phyloP scores from a whole-genome alignment of 2,888 invertebrate genomes.

The Epirrhoe alternata region DNA sequence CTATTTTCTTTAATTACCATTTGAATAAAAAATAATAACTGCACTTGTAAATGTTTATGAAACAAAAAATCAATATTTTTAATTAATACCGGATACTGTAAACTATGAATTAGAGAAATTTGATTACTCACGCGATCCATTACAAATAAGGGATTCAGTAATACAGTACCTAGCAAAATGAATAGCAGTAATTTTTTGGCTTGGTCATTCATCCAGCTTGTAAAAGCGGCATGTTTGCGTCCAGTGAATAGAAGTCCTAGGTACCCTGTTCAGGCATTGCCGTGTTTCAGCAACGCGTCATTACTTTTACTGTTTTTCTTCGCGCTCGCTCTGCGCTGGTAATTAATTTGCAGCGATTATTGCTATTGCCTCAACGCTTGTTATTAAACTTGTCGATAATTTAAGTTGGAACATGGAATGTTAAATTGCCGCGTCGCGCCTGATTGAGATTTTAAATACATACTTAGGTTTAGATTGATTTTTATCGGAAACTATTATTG shows the following conservation, averaged over 20 bases:
- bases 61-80: too few relatives aligned
- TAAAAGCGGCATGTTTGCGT: conserved; percentile 3
- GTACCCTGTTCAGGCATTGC: conserved; percentile 57
- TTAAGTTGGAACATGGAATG: conserved; percentile 78
- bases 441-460: conserved; percentile 68
- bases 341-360: conserved; percentile 80
- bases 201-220: not conserved
- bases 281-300: conserved; percentile 60
- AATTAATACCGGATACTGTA: too few relatives aligned
- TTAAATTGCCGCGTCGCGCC: conserved; percentile 76
- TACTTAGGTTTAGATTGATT: conserved; percentile 69
- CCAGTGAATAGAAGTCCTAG: conserved; percentile 19
- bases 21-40: too few relatives aligned
- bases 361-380: conserved; percentile 76
- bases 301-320: conserved; percentile 74
- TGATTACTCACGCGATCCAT: too few relatives aligned
- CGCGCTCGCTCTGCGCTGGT: conserved; percentile 66
- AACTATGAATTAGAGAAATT: too few relatives aligned
- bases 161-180: not conserved
- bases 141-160: too few relatives aligned
- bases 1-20: too few relatives aligned
- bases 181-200: not conserved
- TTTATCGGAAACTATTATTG: conserved; percentile 66
- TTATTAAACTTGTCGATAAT: conserved; percentile 83
- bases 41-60: too few relatives aligned